Evolutionary conservation across 2,797 vertebrate genomes (phyloP), one percentile per base, ranked within the genome.

Genomic region (Psittacula echo): DNA sequence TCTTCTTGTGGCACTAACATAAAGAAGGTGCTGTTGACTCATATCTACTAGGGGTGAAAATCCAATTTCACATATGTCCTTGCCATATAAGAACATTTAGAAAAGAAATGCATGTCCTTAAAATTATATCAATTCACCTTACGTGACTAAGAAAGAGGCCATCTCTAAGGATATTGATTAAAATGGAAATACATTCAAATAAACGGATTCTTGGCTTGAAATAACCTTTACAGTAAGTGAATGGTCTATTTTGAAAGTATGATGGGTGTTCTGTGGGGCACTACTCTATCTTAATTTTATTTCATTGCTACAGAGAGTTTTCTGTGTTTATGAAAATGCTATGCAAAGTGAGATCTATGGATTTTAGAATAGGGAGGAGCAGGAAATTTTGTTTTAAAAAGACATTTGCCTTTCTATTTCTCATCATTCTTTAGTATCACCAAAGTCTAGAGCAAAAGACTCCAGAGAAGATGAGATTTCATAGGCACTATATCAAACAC

Each of bases 121-220:
- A 94, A 97, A 97, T 95, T 87, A 95, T 86, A 96, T 97, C 77
- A 91, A 85, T 96, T 98, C 97, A 97, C 97, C 97, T 97, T 97
- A 95, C 41, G 71, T 92, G 96, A 93, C 16, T 75, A 72, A 95
- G 93, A 96, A 96, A 97, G 89, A 97, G 83, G 67, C 72, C 16
- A 95, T 96, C 97, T 97, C 95, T 83, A 93, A 96, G 80, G 89
- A 97, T 95, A 64, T 96, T 96, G 96, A 97, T 97, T 98, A 97
- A 98, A 97, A 98, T 98, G 97, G 97, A 98, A 98, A 98, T 98
- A 81, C 96, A 98, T 97, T 98, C 98, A 98, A 98, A 97, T 97
- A 97, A 98, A 97, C 97, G 97, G 95, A 97, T 97, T 97, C 96
- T 96, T 95, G 90, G 90, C 95, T 96, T 97, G 95, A 97, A 97